Base-by-base conservation (phyloP, 2,113 vertebrate species). In the Benitochromis conjunctus region DNA sequence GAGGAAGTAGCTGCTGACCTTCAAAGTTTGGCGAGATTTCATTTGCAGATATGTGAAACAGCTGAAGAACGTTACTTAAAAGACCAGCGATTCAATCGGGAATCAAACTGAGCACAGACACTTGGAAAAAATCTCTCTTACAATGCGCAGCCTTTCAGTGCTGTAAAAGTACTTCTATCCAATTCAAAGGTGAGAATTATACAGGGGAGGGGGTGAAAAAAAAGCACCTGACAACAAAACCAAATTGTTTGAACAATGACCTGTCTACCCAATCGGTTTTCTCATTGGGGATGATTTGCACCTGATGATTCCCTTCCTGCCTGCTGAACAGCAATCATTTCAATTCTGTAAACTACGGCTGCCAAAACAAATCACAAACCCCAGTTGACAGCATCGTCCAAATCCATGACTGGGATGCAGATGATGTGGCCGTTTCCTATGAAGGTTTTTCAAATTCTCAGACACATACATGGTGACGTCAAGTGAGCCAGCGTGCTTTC, bases 1-100 rank as follows among this genome's bases (percentile, higher is more conserved):
- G 71, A 34, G 24, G 36, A 86, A 80, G 57, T 60, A 89, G 90
- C 79, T 90, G 93, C 76, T 86, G 85, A 89, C 69, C 69, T 80
- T 84, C 24, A 79, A 51, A 84, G 29, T 55, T 83, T 43, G 31
- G 55, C 82, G 19, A 43, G 9, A 55, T 85, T 81, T 88, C 57
- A 57, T 41, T 12, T 46, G 81, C 31, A 21, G 36, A 64, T 51
- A 58, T 18, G 71, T 12, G 10, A 81, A 82, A 86, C 21, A 29
- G 46, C 46, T 13, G 7, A 16, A 34, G 71, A 79, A 46, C 3
- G 6, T 64, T 34, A 21, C 55, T 81, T 53, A 85, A 79, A 66
- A 43, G 34, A 86, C 24, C 1, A 1, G 5, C 41, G 14, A 81
- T 62, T 83, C 66, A 80, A 88, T 82, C 54, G 38, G 56, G 12